Percentiles rank a stretch among this genome's conserved stretches.
phyloP scores from a whole-genome alignment of 2,888 invertebrate genomes.

The Galeopsomyia nigrocyanea region DNA sequence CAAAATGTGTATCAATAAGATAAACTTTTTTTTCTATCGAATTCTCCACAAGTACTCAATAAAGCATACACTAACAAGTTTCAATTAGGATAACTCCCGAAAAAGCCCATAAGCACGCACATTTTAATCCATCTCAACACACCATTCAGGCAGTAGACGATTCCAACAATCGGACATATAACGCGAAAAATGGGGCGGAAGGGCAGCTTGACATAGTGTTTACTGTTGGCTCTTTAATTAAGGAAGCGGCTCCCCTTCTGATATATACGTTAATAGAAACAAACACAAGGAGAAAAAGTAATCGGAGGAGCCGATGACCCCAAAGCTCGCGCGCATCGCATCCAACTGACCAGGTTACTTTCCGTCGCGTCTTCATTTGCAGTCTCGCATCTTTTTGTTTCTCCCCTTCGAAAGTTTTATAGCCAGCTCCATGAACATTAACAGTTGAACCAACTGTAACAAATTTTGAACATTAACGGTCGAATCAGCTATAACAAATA shows the following conservation, averaged over 20 bases:
- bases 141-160: background rate
- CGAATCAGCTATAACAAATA: too few relatives aligned
- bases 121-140: slow-evolving; percentile 10
- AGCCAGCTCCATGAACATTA: too few relatives aligned
- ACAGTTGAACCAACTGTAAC: too few relatives aligned
- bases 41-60: background rate
- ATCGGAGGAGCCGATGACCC: slow-evolving; percentile 27
- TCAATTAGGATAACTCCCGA: slow-evolving; percentile 10
- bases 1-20: too few relatives aligned
- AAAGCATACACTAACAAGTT: slow-evolving; percentile 7
- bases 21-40: background rate
- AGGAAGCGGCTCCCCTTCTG: background rate
- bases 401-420: background rate
- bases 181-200: slow-evolving; percentile 13
- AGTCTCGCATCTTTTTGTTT: slow-evolving; percentile 20
- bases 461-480: too few relatives aligned
- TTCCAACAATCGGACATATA: background rate
- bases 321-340: background rate
- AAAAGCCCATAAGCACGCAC: slow-evolving; percentile 1
- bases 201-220: background rate
- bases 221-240: slow-evolving; percentile 18
- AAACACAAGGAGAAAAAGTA: slow-evolving; percentile 23
- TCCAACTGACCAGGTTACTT: slow-evolving; percentile 2
- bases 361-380: slow-evolving; percentile 26
- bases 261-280: slow-evolving; percentile 30